Conservation (phyloP, 2,113 vertebrate genomes). For the Anarrhichthys ocellatus region DNA sequence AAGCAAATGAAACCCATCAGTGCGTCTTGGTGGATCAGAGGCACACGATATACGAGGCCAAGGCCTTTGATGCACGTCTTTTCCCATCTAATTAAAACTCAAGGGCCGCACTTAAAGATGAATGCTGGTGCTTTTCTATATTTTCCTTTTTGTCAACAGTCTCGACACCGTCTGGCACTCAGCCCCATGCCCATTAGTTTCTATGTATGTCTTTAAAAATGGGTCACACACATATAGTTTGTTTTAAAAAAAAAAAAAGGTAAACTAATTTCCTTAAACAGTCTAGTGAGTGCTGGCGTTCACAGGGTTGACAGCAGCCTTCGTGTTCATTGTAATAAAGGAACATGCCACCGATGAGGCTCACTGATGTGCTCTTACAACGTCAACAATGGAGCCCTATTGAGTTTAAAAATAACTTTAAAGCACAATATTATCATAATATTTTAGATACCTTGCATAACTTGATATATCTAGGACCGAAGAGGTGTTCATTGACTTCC, state of each 20-base stretch:
- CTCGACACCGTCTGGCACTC: not conserved
- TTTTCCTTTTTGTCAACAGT: constrained; percentile 1
- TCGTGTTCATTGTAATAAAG: not conserved
- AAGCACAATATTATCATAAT: not conserved
- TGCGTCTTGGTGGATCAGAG: constrained; percentile 41
- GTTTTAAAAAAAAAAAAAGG: not conserved
- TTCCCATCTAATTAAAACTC: constrained; percentile 14
- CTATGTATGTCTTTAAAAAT: not conserved
- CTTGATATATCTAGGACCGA: not conserved
- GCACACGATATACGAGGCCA: not conserved
- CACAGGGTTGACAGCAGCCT: not conserved
- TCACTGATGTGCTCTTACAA: not conserved
- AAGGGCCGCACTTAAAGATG: constrained; percentile 24
- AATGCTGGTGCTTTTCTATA: not conserved
- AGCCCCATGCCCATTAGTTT: not conserved
- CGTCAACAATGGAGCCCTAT: not conserved
- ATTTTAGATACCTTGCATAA: not conserved
- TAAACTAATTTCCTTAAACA: not conserved
- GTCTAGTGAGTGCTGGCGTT: not conserved
- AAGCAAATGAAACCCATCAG: constrained; percentile 57
- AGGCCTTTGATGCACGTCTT: constrained; percentile 27
- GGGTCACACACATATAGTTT: not conserved
- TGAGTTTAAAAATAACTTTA: not conserved
- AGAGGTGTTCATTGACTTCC: not conserved
- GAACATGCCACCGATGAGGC: not conserved